Conservation (phyloP, 1,140 invertebrate genomes). For the Drosophila dunni region DNA sequence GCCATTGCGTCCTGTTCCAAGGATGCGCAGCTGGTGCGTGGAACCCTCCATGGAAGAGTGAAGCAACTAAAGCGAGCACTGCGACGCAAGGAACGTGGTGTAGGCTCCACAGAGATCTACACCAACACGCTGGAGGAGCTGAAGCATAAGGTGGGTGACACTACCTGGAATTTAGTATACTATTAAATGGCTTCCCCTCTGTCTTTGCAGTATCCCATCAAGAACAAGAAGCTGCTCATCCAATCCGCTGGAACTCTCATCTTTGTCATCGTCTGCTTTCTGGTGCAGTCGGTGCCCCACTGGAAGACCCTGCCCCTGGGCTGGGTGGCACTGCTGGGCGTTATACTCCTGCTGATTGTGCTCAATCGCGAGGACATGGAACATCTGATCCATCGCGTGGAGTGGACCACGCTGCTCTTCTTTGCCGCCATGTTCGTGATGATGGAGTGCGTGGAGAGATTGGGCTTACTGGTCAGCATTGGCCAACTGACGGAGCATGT, state of each 20-base stretch:
- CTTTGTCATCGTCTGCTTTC: constrained; percentile 89
- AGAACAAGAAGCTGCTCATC: constrained; percentile 87
- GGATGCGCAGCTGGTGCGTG: constrained; percentile 90
- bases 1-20: constrained; percentile 90
- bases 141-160: constrained; percentile 83
- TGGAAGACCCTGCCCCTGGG: constrained; percentile 88
- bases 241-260: constrained; percentile 88
- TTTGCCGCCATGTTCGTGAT: constrained; percentile 93
- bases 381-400: constrained; percentile 89
- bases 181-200: not conserved
- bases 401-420: constrained; percentile 93
- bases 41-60: constrained; percentile 88
- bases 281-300: constrained; percentile 88
- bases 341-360: constrained; percentile 88
- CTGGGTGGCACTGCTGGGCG: constrained; percentile 91
- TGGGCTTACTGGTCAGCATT: constrained; percentile 90
- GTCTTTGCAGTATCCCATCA: constrained; percentile 88
- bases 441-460: constrained; percentile 90
- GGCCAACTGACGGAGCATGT: constrained; percentile 88
- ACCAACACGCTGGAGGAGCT: constrained; percentile 88
- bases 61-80: constrained; percentile 87
- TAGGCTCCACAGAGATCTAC: constrained; percentile 87
- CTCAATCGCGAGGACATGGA: constrained; percentile 89
- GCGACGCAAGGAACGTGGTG: constrained; percentile 86
- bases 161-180: no score